Percentiles rank a stretch among this genome's conserved stretches.
Evolutionary conservation across 23 tunicate species (phyloP).

Genomic region (Ascidia mentula): DNA sequence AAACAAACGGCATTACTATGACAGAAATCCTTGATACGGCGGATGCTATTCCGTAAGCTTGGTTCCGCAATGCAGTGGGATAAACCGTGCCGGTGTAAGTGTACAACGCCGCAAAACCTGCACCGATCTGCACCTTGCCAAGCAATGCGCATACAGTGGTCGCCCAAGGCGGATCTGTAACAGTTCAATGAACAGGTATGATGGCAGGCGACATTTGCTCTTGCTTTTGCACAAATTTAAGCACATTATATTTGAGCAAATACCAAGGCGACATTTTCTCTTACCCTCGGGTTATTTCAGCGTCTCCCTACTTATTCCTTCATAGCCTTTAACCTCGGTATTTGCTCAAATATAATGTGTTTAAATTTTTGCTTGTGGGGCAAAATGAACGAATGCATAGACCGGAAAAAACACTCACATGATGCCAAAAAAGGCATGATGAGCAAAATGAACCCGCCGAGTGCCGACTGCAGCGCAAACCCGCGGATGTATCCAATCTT

Average conservation of each 20-base stretch:
- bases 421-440: neutral
- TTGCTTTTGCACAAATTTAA: too few relatives aligned
- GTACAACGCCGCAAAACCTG: neutral
- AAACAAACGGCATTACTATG: neutral
- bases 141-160: neutral
- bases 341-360: too few relatives aligned
- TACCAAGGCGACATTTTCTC: too few relatives aligned
- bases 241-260: too few relatives aligned
- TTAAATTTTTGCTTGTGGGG: too few relatives aligned
- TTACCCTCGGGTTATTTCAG: too few relatives aligned
- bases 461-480: neutral
- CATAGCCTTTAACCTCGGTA: too few relatives aligned
- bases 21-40: neutral
- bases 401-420: too few relatives aligned
- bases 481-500: neutral
- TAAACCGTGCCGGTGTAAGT: neutral
- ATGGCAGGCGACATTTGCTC: too few relatives aligned
- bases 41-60: neutral
- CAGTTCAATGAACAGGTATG: too few relatives aligned
- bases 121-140: neutral
- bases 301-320: too few relatives aligned
- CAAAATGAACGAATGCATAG: too few relatives aligned
- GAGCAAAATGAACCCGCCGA: neutral
- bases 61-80: slow-evolving; percentile 3
- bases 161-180: neutral